A percentile compares a stretch with the other conserved stretches of the same genome.
Conservation (phyloP, 23 tunicate genomes). For the Ciona savignyi region DNA sequence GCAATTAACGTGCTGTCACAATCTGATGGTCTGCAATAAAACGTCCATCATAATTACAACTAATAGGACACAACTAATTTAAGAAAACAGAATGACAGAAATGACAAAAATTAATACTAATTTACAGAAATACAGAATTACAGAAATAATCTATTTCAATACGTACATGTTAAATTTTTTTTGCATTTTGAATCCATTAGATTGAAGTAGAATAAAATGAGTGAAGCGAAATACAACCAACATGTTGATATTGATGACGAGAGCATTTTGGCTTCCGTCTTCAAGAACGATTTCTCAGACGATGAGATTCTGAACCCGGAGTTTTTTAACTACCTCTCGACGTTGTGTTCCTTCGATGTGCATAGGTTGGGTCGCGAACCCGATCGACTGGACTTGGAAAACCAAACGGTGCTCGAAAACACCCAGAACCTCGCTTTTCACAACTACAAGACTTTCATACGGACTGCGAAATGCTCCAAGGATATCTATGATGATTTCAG, state of each 20-base stretch:
- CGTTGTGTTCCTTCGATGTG: slow-evolving; percentile 53
- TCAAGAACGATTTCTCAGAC: slow-evolving; percentile 60
- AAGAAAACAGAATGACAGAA: no score
- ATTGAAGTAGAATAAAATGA: no score
- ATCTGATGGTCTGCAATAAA: no score
- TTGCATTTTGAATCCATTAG: no score
- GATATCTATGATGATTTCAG: slow-evolving; percentile 78
- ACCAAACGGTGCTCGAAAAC: slow-evolving; percentile 43
- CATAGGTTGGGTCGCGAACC: slow-evolving; percentile 72
- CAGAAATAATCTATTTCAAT: no score
- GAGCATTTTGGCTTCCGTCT: slow-evolving; percentile 60
- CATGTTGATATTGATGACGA: slow-evolving; percentile 84
- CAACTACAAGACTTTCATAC: slow-evolving; percentile 85
- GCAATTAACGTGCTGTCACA: no score
- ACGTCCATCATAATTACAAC: no score
- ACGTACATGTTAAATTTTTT: no score
- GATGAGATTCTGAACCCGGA: slow-evolving; percentile 65
- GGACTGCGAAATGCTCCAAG: slow-evolving; percentile 89
- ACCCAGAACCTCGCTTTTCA: slow-evolving; percentile 86
- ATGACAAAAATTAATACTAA: no score
- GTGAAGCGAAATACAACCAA: no score
- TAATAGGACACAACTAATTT: no score
- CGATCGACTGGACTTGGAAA: slow-evolving; percentile 45
- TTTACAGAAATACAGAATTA: no score
- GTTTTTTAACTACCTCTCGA: slow-evolving; percentile 53